Percentiles rank a stretch among this genome's conserved stretches.
These are phyloP conservation scores for Bubo bubo DNA, from an alignment of 2,113 vertebrate species.

Conservation along the genomic window DNA sequence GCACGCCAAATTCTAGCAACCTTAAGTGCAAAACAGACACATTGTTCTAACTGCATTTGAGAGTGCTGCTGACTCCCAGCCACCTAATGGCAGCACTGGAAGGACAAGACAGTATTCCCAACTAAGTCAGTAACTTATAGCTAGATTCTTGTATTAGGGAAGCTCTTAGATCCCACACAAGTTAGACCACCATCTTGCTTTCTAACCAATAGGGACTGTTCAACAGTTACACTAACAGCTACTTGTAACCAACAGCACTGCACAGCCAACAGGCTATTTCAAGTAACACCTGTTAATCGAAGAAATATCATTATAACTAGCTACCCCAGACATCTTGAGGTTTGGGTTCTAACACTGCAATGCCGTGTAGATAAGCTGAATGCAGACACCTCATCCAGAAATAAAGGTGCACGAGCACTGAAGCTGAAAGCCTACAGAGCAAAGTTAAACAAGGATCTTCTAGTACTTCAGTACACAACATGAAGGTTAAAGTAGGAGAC, in stretches of 20 bases:
- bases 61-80: neutral
- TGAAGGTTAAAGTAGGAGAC: neutral
- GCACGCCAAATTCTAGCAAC: neutral
- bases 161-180: neutral
- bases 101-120: neutral
- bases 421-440: neutral
- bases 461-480: neutral
- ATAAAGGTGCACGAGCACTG: neutral
- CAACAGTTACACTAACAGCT: neutral
- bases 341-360: neutral
- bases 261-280: neutral
- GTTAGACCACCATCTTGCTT: neutral
- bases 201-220: neutral
- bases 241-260: neutral
- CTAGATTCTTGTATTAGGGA: neutral
- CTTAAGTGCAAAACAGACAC: neutral
- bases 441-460: neutral
- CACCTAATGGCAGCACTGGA: neutral
- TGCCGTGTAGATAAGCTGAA: neutral
- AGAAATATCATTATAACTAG: neutral
- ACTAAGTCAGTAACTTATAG: neutral
- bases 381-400: neutral
- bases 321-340: neutral
- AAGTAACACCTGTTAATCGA: neutral
- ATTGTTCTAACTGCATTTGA: neutral